These are phyloP conservation scores for Hirundichthys speculiger DNA, from an alignment of 2,113 vertebrate species.

Conservation along the genomic window DNA sequence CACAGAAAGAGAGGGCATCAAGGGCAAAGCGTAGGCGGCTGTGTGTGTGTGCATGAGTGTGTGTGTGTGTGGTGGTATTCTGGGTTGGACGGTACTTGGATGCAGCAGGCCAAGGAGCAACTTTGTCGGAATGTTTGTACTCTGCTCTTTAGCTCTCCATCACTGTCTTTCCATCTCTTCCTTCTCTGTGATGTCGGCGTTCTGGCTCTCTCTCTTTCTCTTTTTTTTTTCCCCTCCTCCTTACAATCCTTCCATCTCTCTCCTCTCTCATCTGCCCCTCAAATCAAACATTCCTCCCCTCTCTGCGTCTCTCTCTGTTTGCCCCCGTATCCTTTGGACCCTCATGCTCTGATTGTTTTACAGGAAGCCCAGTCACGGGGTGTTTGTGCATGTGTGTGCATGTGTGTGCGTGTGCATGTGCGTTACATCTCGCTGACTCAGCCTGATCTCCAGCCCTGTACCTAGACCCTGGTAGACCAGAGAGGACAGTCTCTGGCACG, in stretches of 20 bases:
- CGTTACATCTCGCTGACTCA: constrained; percentile 58
- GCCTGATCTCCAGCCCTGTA: constrained; percentile 72
- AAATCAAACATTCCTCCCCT: constrained; percentile 41
- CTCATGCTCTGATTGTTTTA: constrained; percentile 68
- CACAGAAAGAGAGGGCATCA: constrained; percentile 51
- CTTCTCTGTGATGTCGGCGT: constrained; percentile 29
- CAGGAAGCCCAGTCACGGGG: constrained; percentile 66
- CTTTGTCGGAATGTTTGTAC: constrained; percentile 66
- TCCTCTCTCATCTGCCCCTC: constrained; percentile 43
- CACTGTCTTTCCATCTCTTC: constrained; percentile 51
- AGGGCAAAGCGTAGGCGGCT: constrained; percentile 43
- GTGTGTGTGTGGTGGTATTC: constrained; percentile 66
- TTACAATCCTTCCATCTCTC: constrained; percentile 30
- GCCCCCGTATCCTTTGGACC: constrained; percentile 47
- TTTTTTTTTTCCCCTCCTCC: constrained; percentile 1
- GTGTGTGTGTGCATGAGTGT: constrained; percentile 15
- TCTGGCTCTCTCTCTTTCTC: not conserved
- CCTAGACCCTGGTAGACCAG: constrained; percentile 68
- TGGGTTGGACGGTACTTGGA: constrained; percentile 52
- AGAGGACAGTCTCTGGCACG: constrained; percentile 35
- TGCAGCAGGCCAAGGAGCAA: constrained; percentile 56
- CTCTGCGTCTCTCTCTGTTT: constrained; percentile 17
- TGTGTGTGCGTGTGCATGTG: no score
- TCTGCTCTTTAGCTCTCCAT: constrained; percentile 50
- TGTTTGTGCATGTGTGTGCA: constrained; percentile 22